A percentile compares a stretch with the other conserved stretches of the same genome.
Conservation (phyloP, 1,140 invertebrate species). For the Centruroides vittatus region DNA sequence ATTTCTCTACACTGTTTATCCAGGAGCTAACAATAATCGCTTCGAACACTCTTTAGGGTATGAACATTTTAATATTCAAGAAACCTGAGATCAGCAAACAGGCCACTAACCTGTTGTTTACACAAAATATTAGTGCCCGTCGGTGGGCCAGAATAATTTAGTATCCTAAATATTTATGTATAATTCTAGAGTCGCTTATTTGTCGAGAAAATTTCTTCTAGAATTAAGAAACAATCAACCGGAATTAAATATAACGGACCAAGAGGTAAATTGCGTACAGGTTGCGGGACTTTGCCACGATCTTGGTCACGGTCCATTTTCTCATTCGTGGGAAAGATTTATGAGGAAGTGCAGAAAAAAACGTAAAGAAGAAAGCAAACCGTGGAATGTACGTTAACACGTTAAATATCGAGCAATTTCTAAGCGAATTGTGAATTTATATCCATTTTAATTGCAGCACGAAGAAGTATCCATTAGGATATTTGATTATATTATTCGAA, state of each 20-base stretch:
- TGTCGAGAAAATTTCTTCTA: slow-evolving; percentile 30
- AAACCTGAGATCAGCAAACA: no score
- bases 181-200: slow-evolving; percentile 27
- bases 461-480: slow-evolving; percentile 5
- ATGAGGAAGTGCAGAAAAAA: slow-evolving; percentile 9
- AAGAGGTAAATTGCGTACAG: slow-evolving; percentile 37
- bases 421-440: neutral
- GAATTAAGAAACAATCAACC: slow-evolving; percentile 29
- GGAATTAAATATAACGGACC: slow-evolving; percentile 30
- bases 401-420: neutral
- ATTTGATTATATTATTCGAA: slow-evolving; percentile 2
- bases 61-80: no score
- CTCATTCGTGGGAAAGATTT: slow-evolving; percentile 43
- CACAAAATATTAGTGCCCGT: no score
- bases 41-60: slow-evolving; percentile 47
- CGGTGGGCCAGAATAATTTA: no score
- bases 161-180: neutral
- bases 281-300: slow-evolving; percentile 53
- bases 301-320: slow-evolving; percentile 50
- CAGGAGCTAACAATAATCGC: slow-evolving; percentile 39
- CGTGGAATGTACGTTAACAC: slow-evolving; percentile 32
- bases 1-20: slow-evolving; percentile 37
- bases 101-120: no score
- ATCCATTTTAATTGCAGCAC: neutral
- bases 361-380: slow-evolving; percentile 12